A percentile compares a stretch with the other conserved stretches of the same genome.
phyloP scores from a whole-genome alignment of 2,888 invertebrate species.

The Eilema caniola region DNA sequence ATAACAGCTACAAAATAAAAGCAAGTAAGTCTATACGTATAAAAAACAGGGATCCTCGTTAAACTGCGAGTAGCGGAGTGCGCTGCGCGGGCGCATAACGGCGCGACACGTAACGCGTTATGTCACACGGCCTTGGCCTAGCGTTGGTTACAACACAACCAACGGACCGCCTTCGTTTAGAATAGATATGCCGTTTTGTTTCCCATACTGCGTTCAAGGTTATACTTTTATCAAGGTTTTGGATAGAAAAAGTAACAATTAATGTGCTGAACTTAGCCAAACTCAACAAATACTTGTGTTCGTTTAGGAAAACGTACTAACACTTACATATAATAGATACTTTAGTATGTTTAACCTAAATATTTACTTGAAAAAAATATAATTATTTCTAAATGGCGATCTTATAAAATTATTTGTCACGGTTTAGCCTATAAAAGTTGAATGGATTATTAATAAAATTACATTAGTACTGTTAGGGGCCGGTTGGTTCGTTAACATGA shows the following conservation, averaged over 20 bases:
- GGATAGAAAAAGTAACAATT: not conserved
- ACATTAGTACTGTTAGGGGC: too few relatives aligned
- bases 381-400: too few relatives aligned
- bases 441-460: not conserved
- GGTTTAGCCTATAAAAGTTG: not conserved
- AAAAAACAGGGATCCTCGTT: slow-evolving; percentile 50
- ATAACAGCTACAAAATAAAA: slow-evolving; percentile 26
- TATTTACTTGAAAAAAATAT: too few relatives aligned
- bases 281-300: not conserved
- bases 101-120: slow-evolving; percentile 61
- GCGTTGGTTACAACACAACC: slow-evolving; percentile 68
- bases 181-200: slow-evolving; percentile 58
- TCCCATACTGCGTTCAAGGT: slow-evolving; percentile 50
- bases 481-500: too few relatives aligned
- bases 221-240: slow-evolving; percentile 39
- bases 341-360: too few relatives aligned
- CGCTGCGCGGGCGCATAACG: slow-evolving; percentile 49
- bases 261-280: not conserved
- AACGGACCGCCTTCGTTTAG: slow-evolving; percentile 60
- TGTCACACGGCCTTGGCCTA: slow-evolving; percentile 83
- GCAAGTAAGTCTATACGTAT: slow-evolving; percentile 33
- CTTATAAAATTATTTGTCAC: not conserved
- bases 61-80: slow-evolving; percentile 45
- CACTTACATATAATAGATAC: not conserved
- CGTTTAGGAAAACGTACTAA: not conserved